These are phyloP conservation scores for Chaenocephalus aceratus DNA, from an alignment of 2,113 vertebrate genomes.

Conservation along the genomic window DNA sequence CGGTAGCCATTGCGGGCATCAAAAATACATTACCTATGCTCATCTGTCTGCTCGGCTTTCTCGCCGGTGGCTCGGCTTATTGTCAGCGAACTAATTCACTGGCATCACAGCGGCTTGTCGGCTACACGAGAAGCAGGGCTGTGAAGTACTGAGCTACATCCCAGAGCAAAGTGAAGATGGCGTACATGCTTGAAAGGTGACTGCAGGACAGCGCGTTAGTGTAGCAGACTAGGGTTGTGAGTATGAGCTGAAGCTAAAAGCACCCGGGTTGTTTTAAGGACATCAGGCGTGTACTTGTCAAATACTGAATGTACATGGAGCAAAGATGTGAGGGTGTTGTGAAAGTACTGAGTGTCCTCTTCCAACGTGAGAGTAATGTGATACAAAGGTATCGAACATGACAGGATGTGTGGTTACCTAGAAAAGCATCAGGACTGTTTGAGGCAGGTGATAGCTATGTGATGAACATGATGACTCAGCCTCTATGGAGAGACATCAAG, in stretches of 20 bases:
- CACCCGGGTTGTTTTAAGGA: not conserved
- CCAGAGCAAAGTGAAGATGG: conserved; percentile 1
- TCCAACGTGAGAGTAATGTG: too few species aligned
- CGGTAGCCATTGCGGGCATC: conserved; percentile 66
- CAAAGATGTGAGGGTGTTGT: too few species aligned
- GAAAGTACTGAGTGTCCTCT: too few species aligned
- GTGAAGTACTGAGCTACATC: conserved; percentile 11
- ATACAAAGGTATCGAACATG: too few species aligned
- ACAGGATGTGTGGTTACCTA: too few species aligned
- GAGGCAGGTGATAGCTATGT: too few species aligned
- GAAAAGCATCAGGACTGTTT: too few species aligned
- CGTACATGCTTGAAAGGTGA: not conserved
- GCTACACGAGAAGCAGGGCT: conserved; percentile 29
- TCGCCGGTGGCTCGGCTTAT: conserved; percentile 52
- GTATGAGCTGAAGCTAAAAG: not conserved
- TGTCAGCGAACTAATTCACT: conserved; percentile 51
- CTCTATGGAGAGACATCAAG: too few species aligned
- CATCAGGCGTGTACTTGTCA: not conserved
- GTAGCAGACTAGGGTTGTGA: not conserved
- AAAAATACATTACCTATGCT: conserved; percentile 78
- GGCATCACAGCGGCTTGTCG: conserved; percentile 61
- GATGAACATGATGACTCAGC: too few species aligned
- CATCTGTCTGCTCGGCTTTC: conserved; percentile 68
- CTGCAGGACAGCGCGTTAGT: not conserved
- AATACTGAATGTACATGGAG: not conserved